A percentile compares a stretch with the other conserved stretches of the same genome.
phyloP scores from a whole-genome alignment of 2,797 vertebrate species.

The Clarias platycephalus region DNA sequence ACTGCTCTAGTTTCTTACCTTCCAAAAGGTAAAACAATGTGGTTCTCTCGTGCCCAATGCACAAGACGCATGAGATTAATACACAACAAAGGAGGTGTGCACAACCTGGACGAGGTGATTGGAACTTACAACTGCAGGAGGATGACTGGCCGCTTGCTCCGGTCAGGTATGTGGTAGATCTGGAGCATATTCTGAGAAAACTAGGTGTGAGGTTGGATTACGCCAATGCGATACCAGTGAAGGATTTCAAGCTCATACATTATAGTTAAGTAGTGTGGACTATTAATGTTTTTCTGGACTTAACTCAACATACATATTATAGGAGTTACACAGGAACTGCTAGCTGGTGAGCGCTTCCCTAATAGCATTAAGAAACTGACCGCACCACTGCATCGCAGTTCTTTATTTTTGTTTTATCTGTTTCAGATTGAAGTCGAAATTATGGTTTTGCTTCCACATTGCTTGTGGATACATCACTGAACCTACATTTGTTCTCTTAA shows the following conservation, averaged over 20 bases:
- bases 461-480: not conserved
- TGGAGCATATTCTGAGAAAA: too few relatives aligned
- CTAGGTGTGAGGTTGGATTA: not conserved
- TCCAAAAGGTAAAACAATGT: too few relatives aligned
- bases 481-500: not conserved
- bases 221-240: too few relatives aligned
- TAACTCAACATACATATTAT: not conserved
- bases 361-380: not conserved
- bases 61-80: too few relatives aligned
- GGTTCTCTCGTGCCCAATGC: too few relatives aligned
- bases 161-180: too few relatives aligned
- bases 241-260: not conserved
- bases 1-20: too few relatives aligned
- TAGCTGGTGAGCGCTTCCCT: slow-evolving; percentile 7
- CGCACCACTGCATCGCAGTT: slow-evolving; percentile 19
- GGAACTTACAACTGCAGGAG: too few relatives aligned
- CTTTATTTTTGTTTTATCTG: slow-evolving; percentile 21
- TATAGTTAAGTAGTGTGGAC: not conserved
- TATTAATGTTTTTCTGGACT: not conserved
- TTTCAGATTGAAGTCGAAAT: slow-evolving; percentile 41
- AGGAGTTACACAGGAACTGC: slow-evolving; percentile 12
- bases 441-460: slow-evolving; percentile 39
- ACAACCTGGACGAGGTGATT: too few relatives aligned
- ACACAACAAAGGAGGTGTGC: too few relatives aligned
- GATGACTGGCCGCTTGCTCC: too few relatives aligned